Evolutionary conservation across 2,888 invertebrate species (phyloP).

Genomic region (Monopis laevigella): DNA sequence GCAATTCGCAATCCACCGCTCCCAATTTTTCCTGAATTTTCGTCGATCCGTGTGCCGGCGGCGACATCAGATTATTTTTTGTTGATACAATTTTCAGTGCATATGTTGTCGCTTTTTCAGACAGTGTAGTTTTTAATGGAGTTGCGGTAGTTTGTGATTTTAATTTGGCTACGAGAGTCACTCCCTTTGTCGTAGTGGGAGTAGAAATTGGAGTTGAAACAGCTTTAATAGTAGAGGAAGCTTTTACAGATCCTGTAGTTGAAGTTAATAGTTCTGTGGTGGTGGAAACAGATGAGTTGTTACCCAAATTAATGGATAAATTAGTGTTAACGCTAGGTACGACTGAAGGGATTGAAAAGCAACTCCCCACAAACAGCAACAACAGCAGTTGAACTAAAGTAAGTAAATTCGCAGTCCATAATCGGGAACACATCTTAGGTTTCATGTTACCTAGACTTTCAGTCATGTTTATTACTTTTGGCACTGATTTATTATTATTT

Average conservation of each 20-base stretch:
- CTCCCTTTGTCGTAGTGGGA: constrained; percentile 22
- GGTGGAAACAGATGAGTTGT: too few relatives aligned
- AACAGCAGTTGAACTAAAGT: constrained; percentile 34
- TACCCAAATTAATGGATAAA: background rate
- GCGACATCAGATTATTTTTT: constrained; percentile 13
- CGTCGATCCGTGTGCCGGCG: constrained; percentile 43
- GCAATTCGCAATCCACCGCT: constrained; percentile 72
- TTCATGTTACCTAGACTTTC: background rate
- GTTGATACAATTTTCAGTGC: too few relatives aligned
- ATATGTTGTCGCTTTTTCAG: too few relatives aligned
- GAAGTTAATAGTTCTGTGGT: too few relatives aligned
- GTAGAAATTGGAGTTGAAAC: constrained; percentile 33
- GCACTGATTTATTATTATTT: background rate
- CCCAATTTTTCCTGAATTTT: constrained; percentile 71
- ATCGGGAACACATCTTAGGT: constrained; percentile 10
- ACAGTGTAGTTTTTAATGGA: background rate
- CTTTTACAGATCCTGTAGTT: constrained; percentile 1
- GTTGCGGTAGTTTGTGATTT: background rate
- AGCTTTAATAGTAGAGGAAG: constrained; percentile 28
- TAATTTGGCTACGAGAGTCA: background rate
- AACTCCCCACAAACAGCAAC: constrained; percentile 35
- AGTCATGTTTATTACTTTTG: too few relatives aligned
- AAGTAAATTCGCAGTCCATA: constrained; percentile 19
- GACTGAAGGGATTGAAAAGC: constrained; percentile 32
- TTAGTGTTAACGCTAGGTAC: constrained; percentile 22